phyloP scores from a whole-genome alignment of 2,113 vertebrate genomes.

The Sinocyclocheilus maitianheensis region DNA sequence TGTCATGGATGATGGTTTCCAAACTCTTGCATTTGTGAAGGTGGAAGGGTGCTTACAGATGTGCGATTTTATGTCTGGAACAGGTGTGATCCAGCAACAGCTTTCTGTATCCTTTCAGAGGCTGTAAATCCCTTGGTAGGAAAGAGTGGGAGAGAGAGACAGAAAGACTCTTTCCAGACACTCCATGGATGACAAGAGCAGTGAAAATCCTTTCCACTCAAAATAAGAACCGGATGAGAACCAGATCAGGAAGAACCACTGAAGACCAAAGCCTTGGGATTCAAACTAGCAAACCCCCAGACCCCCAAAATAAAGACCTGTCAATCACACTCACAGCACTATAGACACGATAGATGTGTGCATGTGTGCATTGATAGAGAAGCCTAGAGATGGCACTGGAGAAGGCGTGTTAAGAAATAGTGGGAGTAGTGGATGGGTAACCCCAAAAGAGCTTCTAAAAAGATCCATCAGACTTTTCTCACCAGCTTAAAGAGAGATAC shows the following conservation, averaged over 20 bases:
- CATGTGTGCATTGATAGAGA: background rate
- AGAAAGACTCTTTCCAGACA: background rate
- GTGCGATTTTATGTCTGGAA: conserved; percentile 36
- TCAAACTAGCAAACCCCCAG: conserved; percentile 43
- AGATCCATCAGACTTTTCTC: conserved; percentile 22
- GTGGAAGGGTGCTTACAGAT: conserved; percentile 14
- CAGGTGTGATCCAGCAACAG: conserved; percentile 41
- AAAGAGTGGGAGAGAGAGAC: background rate
- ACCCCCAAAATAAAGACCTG: conserved; percentile 32
- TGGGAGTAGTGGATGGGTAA: conserved; percentile 15
- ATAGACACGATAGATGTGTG: conserved; percentile 23
- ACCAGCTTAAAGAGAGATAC: background rate
- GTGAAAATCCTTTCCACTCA: conserved; percentile 43
- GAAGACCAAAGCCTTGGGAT: conserved; percentile 34
- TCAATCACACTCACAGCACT: conserved; percentile 19
- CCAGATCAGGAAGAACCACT: conserved; percentile 44
- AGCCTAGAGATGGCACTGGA: conserved; percentile 14
- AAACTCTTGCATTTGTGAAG: conserved; percentile 16
- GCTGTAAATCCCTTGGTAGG: conserved; percentile 34
- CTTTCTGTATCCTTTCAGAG: conserved; percentile 35
- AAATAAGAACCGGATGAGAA: conserved; percentile 48
- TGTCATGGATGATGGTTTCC: background rate
- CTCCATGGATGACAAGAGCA: conserved; percentile 12
- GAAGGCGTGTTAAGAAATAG: background rate
- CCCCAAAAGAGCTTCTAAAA: conserved; percentile 6